phyloP scores from a whole-genome alignment of 2,888 invertebrate species.

The Cylindroiulus punctatus region DNA sequence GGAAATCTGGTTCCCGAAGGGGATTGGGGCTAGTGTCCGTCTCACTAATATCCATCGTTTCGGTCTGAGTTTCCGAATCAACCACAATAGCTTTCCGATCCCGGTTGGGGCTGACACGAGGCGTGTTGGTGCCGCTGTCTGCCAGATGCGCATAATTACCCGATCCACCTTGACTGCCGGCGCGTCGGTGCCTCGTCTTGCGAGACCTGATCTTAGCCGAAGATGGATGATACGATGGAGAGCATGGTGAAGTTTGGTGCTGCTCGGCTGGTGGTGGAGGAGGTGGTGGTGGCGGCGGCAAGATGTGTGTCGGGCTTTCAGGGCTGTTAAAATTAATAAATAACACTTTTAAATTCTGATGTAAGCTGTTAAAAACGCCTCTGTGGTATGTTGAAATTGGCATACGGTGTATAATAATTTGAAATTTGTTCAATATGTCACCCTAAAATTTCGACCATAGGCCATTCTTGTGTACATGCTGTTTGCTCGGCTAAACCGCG shows the following conservation, averaged over 20 bases:
- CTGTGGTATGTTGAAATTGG: neutral
- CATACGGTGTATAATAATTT: too few relatives aligned
- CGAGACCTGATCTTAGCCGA: slow-evolving; percentile 61
- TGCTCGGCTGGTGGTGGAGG: slow-evolving; percentile 58
- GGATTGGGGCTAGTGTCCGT: slow-evolving; percentile 71
- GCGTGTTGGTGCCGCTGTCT: slow-evolving; percentile 50
- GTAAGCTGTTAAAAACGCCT: neutral
- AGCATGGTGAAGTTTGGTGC: slow-evolving; percentile 59
- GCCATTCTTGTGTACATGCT: too few relatives aligned
- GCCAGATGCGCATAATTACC: slow-evolving; percentile 59
- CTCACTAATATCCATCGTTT: slow-evolving; percentile 73
- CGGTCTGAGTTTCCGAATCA: slow-evolving; percentile 76
- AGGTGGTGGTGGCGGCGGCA: slow-evolving; percentile 61
- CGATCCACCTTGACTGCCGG: slow-evolving; percentile 64
- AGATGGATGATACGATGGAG: slow-evolving; percentile 60
- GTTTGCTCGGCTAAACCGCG: too few relatives aligned
- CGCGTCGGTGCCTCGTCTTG: slow-evolving; percentile 65
- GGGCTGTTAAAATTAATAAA: slow-evolving; percentile 55
- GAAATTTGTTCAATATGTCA: too few relatives aligned
- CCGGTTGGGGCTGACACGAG: slow-evolving; percentile 57
- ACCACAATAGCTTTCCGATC: slow-evolving; percentile 62
- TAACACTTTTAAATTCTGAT: neutral
- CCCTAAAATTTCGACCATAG: too few relatives aligned
- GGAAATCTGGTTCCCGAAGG: slow-evolving; percentile 55
- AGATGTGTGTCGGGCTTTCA: slow-evolving; percentile 57